Evolutionary conservation across 2,113 vertebrate genomes (phyloP), one percentile per base, ranked within the genome.

Genomic region (Bubo bubo): DNA sequence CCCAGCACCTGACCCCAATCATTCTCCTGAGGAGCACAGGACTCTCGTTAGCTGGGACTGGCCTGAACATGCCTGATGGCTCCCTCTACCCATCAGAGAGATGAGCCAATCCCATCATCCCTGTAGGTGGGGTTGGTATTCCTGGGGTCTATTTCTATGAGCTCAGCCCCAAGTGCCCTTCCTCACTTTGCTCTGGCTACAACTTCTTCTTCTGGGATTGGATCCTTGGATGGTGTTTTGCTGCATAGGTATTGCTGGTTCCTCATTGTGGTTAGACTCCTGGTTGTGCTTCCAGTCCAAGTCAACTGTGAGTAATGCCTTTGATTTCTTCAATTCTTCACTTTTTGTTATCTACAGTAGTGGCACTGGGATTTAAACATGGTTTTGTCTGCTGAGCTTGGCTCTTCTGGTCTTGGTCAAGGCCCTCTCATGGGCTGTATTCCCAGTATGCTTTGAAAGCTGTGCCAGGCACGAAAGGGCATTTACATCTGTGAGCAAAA

Each of bases 91-190:
- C 24, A 4, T 34, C 62, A 47, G 8, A 41, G 26, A 83, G 28
- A 15, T 39, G 85, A 72, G 21, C 49, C 79, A 83, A 86, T 49
- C 55, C 62, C n/a, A 4, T 21, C 71, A 14, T 2, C 2, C 0
- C 35, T 62, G 22, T 5, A 3, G 81, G 79, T 28, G 56, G 58
- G 35, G 7, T 15, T 60, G 79, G 3, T 5, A 8, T n/a, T 72
- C 59, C 64, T 43, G 20, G 35, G 23, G 0, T 28, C 66, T 82
- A 43, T 77, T 79, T 92, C 64, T 77, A 32, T 41, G 1, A 22
- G 6, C 30, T 73, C 53, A 82, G 71, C 8, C 8, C 1, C 13
- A 0, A 19, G 3, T 1, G 0, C 0, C 7, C 8, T n/a, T 5
- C 4, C 27, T 60, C 1, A 4, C 14, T 76, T 9, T 85, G 35